Evolutionary conservation across 2,888 invertebrate genomes (phyloP).

Genomic region (Tortricodes alternella): DNA sequence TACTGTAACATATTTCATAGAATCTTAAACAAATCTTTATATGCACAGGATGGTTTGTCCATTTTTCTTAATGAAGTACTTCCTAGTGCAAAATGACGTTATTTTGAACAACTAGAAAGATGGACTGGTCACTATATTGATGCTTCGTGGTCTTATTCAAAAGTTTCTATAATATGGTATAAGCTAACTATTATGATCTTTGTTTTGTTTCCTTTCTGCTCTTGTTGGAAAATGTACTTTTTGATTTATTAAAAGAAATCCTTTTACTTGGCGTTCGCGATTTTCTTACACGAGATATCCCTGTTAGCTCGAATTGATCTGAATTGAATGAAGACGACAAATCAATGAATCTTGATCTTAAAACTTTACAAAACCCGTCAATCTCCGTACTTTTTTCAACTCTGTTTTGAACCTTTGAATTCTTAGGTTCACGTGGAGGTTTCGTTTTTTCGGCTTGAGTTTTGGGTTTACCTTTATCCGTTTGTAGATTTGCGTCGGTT

Average conservation of each 20-base stretch:
- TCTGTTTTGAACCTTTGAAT: not conserved
- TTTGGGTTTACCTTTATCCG: not conserved
- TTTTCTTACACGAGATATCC: slow-evolving; percentile 9
- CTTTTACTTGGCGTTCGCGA: slow-evolving; percentile 24
- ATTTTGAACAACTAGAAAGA: no score
- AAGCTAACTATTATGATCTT: slow-evolving; percentile 23
- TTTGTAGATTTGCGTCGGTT: slow-evolving; percentile 1
- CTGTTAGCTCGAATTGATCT: slow-evolving; percentile 25
- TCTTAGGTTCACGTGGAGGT: not conserved
- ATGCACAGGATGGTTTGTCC: no score
- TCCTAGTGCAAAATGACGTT: no score
- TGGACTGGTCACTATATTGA: no score
- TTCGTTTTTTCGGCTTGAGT: not conserved
- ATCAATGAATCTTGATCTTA: slow-evolving; percentile 21
- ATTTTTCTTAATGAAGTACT: no score
- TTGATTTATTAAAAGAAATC: slow-evolving; percentile 23
- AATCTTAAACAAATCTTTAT: no score
- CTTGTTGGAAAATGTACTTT: slow-evolving; percentile 8
- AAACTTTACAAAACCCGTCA: slow-evolving; percentile 6
- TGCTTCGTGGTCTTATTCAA: no score
- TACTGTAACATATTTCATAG: no score
- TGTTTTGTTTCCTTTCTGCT: slow-evolving; percentile 13
- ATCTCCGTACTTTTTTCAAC: not conserved
- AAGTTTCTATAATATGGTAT: no score
- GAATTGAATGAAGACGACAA: slow-evolving; percentile 27